phyloP scores from a whole-genome alignment of 1,140 invertebrate genomes.

The Eriosoma lanigerum region DNA sequence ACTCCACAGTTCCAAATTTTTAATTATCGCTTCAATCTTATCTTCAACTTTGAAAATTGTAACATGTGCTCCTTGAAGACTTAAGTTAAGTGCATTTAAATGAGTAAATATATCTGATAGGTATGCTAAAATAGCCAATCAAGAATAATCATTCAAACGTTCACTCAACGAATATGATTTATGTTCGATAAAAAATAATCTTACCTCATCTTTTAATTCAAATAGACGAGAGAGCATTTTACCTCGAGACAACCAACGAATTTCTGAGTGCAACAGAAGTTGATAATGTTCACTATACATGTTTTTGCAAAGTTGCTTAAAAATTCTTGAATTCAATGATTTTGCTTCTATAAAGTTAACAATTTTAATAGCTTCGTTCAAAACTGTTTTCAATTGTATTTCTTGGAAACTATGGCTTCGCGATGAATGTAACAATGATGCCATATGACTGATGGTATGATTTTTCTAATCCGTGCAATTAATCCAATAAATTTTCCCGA shows the following conservation, averaged over 20 bases:
- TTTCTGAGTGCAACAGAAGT: slow-evolving; percentile 22
- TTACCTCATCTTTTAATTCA: no score
- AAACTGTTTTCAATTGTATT: no score
- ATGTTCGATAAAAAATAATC: slow-evolving; percentile 3
- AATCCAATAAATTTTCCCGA: no score
- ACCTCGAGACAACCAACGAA: slow-evolving; percentile 23
- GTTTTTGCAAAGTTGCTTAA: no score
- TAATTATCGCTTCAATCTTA: slow-evolving; percentile 23
- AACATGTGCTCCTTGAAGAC: neutral
- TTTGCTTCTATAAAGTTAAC: no score
- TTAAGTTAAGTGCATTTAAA: slow-evolving; percentile 61
- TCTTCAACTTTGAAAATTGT: slow-evolving; percentile 12
- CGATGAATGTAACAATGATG: no score
- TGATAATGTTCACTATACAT: no score
- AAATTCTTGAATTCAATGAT: no score
- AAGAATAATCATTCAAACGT: neutral
- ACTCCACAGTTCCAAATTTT: slow-evolving; percentile 15
- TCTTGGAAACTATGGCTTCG: slow-evolving; percentile 19
- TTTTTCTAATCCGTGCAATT: no score
- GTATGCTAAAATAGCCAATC: neutral
- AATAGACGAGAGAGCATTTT: no score
- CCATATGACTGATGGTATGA: no score
- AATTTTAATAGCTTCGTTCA: no score
- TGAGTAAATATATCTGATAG: neutral
- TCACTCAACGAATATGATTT: slow-evolving; percentile 18